phyloP scores from a whole-genome alignment of 2,888 invertebrate species.

The Miltochrista miniata region DNA sequence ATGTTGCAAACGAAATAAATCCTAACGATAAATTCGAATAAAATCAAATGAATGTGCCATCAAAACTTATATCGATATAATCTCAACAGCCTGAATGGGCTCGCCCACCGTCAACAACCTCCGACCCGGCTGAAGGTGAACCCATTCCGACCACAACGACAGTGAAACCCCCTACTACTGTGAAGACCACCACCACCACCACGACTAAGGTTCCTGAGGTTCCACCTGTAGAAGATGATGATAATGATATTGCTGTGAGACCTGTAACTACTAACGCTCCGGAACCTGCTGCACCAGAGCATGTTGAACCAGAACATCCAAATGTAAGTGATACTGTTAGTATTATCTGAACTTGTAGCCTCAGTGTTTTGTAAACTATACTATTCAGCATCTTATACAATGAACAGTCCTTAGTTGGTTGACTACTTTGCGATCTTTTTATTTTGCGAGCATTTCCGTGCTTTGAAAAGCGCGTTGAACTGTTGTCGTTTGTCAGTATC shows the following conservation, averaged over 20 bases:
- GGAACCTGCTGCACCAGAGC: constrained; percentile 36
- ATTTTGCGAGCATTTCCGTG: no score
- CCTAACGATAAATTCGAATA: constrained; percentile 44
- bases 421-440: no score
- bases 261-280: constrained; percentile 41
- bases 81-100: constrained; percentile 91
- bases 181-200: constrained; percentile 43
- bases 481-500: no score
- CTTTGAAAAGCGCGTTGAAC: no score
- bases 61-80: constrained; percentile 52
- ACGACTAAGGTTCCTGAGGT: constrained; percentile 7
- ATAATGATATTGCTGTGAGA: constrained; percentile 37
- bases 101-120: constrained; percentile 88
- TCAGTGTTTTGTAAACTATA: no score
- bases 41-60: constrained; percentile 44
- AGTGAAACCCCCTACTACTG: constrained; percentile 44
- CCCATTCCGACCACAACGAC: constrained; percentile 53
- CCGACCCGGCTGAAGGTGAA: constrained; percentile 78
- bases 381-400: no score
- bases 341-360: not conserved
- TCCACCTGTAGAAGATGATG: constrained; percentile 27
- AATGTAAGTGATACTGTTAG: constrained; percentile 37
- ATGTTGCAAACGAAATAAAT: constrained; percentile 35
- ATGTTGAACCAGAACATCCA: constrained; percentile 52
- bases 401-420: no score